Conservation (phyloP, 1,140 invertebrate genomes). For the honey bee (Apis mellifera) region Amel_HAv3.1 CM009941.2:195501-196000, state of each 20-base stretch:
- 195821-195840: too few relatives aligned
- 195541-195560: too few relatives aligned
- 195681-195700: background rate
- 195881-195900: background rate
- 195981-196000: too few relatives aligned
- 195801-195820: constrained; percentile 6
- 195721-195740: constrained; percentile 26
- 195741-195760: constrained; percentile 42
- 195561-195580: background rate
- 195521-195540: too few relatives aligned
- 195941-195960: background rate
- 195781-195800: background rate
- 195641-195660: too few relatives aligned
- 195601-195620: constrained; percentile 8
- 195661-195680: constrained; percentile 4
- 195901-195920: background rate
- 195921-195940: too few relatives aligned
- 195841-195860: background rate
- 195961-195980: too few relatives aligned
- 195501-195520: too few relatives aligned
- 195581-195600: constrained; percentile 1
- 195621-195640: background rate
- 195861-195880: background rate
- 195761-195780: constrained; percentile 15
- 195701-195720: constrained; percentile 27